phyloP scores from a whole-genome alignment of 2,888 invertebrate species.

The Nasonia oneida region DNA sequence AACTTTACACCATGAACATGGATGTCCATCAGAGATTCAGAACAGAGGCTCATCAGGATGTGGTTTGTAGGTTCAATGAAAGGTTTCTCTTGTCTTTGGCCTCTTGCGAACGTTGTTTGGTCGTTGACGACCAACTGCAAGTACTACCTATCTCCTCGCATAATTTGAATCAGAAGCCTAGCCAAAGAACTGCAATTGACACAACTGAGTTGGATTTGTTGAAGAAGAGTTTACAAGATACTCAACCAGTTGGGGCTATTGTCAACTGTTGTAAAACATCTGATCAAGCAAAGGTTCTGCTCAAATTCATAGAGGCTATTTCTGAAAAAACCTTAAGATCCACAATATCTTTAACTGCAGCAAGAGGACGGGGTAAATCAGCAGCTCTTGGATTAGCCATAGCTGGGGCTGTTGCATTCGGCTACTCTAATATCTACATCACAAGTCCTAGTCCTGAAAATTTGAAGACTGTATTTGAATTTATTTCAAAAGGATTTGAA shows the following conservation, averaged over 20 bases:
- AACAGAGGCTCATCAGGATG: slow-evolving; percentile 95
- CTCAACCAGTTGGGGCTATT: slow-evolving; percentile 94
- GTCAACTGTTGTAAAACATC: slow-evolving; percentile 94
- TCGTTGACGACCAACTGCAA: slow-evolving; percentile 96
- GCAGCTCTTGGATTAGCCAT: slow-evolving; percentile 97
- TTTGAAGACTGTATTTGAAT: slow-evolving; percentile 97
- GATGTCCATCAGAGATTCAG: slow-evolving; percentile 97
- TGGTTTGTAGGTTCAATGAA: slow-evolving; percentile 97
- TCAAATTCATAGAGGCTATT: slow-evolving; percentile 96
- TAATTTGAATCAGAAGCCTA: slow-evolving; percentile 89
- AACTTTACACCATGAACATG: slow-evolving; percentile 98
- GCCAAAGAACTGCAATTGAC: slow-evolving; percentile 79
- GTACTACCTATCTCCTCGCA: slow-evolving; percentile 96
- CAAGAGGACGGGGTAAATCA: slow-evolving; percentile 98
- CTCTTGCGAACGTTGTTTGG: slow-evolving; percentile 92
- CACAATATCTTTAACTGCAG: slow-evolving; percentile 97
- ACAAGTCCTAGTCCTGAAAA: slow-evolving; percentile 99
- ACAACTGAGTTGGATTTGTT: slow-evolving; percentile 85
- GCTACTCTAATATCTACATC: slow-evolving; percentile 96
- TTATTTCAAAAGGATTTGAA: slow-evolving; percentile 89
- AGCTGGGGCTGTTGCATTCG: slow-evolving; percentile 90
- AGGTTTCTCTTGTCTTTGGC: slow-evolving; percentile 95
- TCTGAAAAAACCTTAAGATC: slow-evolving; percentile 94
- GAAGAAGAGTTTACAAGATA: slow-evolving; percentile 91
- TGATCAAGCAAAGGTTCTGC: slow-evolving; percentile 95